A percentile compares a stretch with the other conserved stretches of the same genome.
Evolutionary conservation across 2,888 invertebrate species (phyloP).

Genomic region (Epinotia ramella): DNA sequence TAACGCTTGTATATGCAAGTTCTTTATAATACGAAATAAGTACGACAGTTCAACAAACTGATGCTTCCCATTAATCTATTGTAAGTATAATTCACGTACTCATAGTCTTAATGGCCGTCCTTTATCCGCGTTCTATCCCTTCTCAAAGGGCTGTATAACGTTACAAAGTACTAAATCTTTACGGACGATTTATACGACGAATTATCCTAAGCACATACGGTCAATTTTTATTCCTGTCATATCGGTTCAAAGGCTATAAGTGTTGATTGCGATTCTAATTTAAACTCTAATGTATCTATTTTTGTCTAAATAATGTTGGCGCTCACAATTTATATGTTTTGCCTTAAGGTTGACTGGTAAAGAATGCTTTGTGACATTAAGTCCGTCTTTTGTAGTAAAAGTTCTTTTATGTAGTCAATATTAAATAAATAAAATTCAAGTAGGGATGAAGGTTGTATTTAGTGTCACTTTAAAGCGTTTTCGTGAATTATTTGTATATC

Average conservation of each 20-base stretch:
- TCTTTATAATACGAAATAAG: conserved; percentile 21
- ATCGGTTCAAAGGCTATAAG: not conserved
- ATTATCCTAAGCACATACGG: conserved; percentile 55
- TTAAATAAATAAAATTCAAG: too few relatives aligned
- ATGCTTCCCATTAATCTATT: conserved; percentile 47
- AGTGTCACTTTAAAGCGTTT: too few relatives aligned
- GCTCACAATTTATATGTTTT: too few relatives aligned
- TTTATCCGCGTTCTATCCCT: conserved; percentile 67
- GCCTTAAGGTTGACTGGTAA: too few relatives aligned
- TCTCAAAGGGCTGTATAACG: conserved; percentile 66
- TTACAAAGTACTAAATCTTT: conserved; percentile 71
- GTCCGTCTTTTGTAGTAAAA: too few relatives aligned
- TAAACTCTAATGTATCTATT: conserved; percentile 6
- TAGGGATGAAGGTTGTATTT: not conserved
- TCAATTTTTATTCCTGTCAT: conserved; percentile 39
- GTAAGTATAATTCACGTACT: conserved; percentile 52
- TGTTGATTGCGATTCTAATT: conserved; percentile 6
- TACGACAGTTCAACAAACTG: conserved; percentile 35
- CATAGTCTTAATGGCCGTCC: conserved; percentile 67
- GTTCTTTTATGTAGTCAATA: too few relatives aligned
- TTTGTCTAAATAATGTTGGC: too few relatives aligned
- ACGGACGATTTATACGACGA: conserved; percentile 75
- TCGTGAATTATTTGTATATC: too few relatives aligned
- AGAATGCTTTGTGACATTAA: too few relatives aligned
- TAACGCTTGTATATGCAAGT: not conserved